Base-by-base conservation (phyloP, 2,888 invertebrate species). In the Drosophila anomalata region DNA sequence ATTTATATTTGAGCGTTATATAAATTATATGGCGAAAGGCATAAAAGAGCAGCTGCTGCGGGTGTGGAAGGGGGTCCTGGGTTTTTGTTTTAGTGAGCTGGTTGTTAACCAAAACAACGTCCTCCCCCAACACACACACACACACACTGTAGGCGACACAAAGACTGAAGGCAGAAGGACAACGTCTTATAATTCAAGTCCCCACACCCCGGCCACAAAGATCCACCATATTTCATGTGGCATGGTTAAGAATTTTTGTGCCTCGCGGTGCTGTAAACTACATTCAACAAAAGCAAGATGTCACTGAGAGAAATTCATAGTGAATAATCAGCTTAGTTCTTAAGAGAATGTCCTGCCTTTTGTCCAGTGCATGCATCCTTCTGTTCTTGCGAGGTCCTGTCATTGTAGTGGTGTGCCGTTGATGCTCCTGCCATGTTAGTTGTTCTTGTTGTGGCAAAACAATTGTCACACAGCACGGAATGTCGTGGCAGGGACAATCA, bases 181-280 rank as follows among this genome's bases (percentile, higher is more conserved):
- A 69, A 69, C 65, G 78, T 83, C 70, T 81, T 81, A 68, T 74
- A 75, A 76, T 78, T 75, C 65, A 73, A 70, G 60, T 44, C 24
- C 44, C 53, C 56, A 20, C 11, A 26, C 24, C 44, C 48, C 12
- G 36, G 14, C 53, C 57, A 17, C 29, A 53, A 59, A 54, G 59
- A 70, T 47, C 61, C 47, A 55, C 57, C 55, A 57, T 67, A 76
- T 83, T 79, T 83, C 74, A 74, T 80, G 78, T 77, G 88, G 85
- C 84, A 75, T 75, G 87, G 75, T 73, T 86, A 84, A 84, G 84
- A 63, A 79, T 86, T 81, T 71, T 72, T 74, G 65, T 87, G 87
- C 67, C 81, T 77, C 67, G 76, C 76, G 76, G 76, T 67, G 65
- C 73, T 73, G 67, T 76, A 73, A 76, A 73, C 76, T 76, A 71